Base-by-base conservation (phyloP, 2,113 vertebrate genomes). In the Callipepla squamata region DNA sequence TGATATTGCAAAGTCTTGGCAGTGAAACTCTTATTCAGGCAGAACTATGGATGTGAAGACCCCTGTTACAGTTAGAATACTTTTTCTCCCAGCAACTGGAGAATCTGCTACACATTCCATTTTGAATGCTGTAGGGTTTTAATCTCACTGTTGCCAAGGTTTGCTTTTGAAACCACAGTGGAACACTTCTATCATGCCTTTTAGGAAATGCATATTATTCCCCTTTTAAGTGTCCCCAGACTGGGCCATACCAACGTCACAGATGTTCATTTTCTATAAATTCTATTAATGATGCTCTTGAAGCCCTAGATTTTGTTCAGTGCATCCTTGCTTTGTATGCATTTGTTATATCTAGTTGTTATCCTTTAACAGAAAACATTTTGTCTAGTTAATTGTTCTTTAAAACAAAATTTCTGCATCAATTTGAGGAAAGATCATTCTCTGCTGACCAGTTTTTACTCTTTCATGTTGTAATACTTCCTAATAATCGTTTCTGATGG, bases 231-330 rank as follows among this genome's bases (percentile, higher is more conserved):
- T 57, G 58, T 79, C 66, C 61, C 81, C 69, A 44, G 13, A 11
- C 38, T 77, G 84, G 87, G 42, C 63, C 42, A 79, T 93, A 90
- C 78, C 91, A 96, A 77, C 53, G 30, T 86, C 87, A 95, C 74
- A 95, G 90, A 96, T 74, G 90, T 88, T 92, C 42, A 81, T 90
- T 96, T 93, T 70, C 94, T 70, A 77, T 74, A 70, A 94, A 93
- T 91, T 74, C 36, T 38, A 44, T 57, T 83, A 91, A 32, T 19
- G 30, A 34, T 40, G 44, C 17, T 77, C 59, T 95, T 77, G 30
- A 86, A 88, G 51, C 38, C 75, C 48, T 30, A 47, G 9, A 8
- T 90, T 90, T 80, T 2, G 63, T 80, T 91, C 69, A 55, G 32
- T 51, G 87, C 62, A 69, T 81, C 4, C 34, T 42, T 77, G 45